Base-by-base conservation (phyloP, 2,797 vertebrate species). In the Hafferia zeledoni region DNA sequence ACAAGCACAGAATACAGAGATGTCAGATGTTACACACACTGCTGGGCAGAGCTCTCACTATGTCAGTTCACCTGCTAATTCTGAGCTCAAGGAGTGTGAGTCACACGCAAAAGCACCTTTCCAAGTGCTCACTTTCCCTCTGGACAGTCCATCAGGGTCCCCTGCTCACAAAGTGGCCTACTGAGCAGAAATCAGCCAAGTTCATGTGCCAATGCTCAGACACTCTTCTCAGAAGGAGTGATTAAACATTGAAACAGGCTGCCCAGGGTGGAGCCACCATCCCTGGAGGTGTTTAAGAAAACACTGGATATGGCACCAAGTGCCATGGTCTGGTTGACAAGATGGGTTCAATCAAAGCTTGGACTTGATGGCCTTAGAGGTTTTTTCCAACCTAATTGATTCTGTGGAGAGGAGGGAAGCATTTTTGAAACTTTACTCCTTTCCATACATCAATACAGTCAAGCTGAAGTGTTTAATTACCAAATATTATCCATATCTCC, bases 181-280 rank as follows among this genome's bases (percentile, higher is more conserved):
- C 2, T 11, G 11, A 43, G 68, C 31, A 83, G 35, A 65, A 64
- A 76, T 6, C 30, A 57, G n/a, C 50, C 46, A 44, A 74, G 56
- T 5, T 30, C 37, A 22, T 1, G 3, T 6, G 44, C 7, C 37
- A n/a, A 7, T 9, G n/a, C 33, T 41, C 28, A 0, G 33, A 49
- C 24, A 41, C 25, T 72, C 74, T 37, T 28, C 59, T n/a, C 19
- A 60, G 67, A 72, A 43, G 28, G 22, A 11, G 41, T 27, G 52
- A 59, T 41, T 1, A 31, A 47, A 28, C 4, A 35, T 1, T 59
- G 67, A 39, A 60, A 53, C 13, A 27, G 20, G 16, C 31, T 60
- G 53, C 23, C 41, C 59, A 60, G 41, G 12, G 33, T 17, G 19
- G 67, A 67, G 46, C n/a, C 71, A 28, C 30, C 17, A 31, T 24